Evolutionary conservation across 2,888 invertebrate genomes (phyloP), one percentile per base, ranked within the genome.

Genomic region (Oscheius sp.): DNA sequence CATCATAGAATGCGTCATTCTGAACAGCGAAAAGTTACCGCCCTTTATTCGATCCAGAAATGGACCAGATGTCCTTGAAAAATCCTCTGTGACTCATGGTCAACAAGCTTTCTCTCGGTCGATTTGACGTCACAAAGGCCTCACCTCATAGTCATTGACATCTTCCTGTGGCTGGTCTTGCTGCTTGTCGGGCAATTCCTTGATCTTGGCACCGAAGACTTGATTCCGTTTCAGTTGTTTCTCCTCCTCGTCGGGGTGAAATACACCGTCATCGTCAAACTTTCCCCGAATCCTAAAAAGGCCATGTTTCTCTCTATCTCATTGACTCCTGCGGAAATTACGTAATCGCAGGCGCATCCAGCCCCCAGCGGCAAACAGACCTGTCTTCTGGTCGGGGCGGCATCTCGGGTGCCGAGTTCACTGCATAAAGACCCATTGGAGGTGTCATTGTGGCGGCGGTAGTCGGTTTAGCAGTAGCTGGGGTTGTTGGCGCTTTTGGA

Each of bases 351-450:
- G 5, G 35, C 35, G 35, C 35, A 35, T 35, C 35, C 35, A 35
- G 35, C 35, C 35, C 35, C 35, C 35, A 7, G n/a, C 55, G 55
- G 25, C 18, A 35, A 46, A 18, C 27, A 64, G 13, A 52, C 61
- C 61, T 71, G 45, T 71, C 71, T 46, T 71, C 71, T 23, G 71
- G 71, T 35, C 49, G 23, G 2, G 71, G 71, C n/a, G 71, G 71
- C 71, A 71, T 71, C 43, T 71, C 71, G 1, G 71, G 71, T 9
- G 56, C 63, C 7, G 71, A 45, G 52, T 71, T 71, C 7, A 71
- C 56, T 2, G 61, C 71, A 52, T 71, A 71, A 21, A 71, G 59
- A 9, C 52, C 61, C 13, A 29, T 41, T 27, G 61, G 59, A 25
- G 43, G 35, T 6, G 71, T 27, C 35, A 59, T 46, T 1, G 61